Evolutionary conservation across 2,797 vertebrate genomes (phyloP), one percentile per base, ranked within the genome.

Genomic region (Avahi laniger): DNA sequence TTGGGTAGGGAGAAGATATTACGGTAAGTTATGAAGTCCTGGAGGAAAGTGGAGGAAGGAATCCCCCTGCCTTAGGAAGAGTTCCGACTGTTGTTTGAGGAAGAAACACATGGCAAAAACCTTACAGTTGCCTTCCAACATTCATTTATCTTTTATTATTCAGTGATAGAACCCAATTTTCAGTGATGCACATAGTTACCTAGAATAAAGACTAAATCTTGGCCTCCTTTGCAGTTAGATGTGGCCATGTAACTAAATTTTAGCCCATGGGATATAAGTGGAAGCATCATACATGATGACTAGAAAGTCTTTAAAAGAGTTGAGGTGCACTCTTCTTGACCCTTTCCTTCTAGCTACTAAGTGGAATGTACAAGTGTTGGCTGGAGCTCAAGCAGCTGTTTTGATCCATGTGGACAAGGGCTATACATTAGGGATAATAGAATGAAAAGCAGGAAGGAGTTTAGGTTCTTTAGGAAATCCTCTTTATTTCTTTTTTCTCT

Each of bases 161-260:
- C 89, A 89, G 46, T 65, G 72, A 89, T 22, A 70, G 30, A 89
- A 54, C 26, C 52, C 59, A 43, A 73, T 87, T 96, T 92, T 75
- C 70, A 92, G 10, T 14, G 33, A 94, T 22, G 11, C 13, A 76
- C 30, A 72, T 28, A 59, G 35, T 69, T 65, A 69, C 22, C 9
- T 52, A 79, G 38, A 94, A 54, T 84, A 54, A 93, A 59, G 38
- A 72, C 50, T 84, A 94, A 87, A 38, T 95, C 33, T 65, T 84
- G 63, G 22, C 43, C 59, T 70, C 6, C 61, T 26, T 76, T 82
- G 38, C 35, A 43, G 70, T 38, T 93, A 89, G 72, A 72, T 52
- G 24, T 92, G 30, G 46, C 33, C 7, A 11, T 67, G 1, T 63
- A 79, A 65, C 7, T 59, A 81, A 43, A 65, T 89, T 84, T 91